Evolutionary conservation across 2,113 vertebrate genomes (phyloP), one percentile per base, ranked within the genome.

Genomic region (Poeciliopsis prolifica): DNA sequence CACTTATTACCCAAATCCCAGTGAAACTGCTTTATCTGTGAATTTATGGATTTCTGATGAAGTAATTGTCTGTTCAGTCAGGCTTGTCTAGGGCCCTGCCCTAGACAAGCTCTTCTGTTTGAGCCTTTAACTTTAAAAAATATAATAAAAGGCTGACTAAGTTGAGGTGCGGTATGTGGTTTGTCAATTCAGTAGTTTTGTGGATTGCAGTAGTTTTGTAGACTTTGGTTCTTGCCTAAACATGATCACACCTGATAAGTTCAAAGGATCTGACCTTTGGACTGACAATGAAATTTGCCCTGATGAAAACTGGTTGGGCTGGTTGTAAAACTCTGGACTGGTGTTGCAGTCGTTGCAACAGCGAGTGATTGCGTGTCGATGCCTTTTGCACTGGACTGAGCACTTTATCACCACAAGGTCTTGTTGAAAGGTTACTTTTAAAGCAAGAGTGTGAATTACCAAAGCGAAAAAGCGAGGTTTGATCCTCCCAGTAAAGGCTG

Each of bases 291-390:
- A 75, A 73, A 72, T 68, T 15, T 73, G 68, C 19, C 29, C 26
- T 8, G 72, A 51, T 33, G 28, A 82, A 76, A 61, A 37, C 60
- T 28, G 1, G 48, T 73, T 58, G 13, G 30, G 40, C 24, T 42
- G 71, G 30, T 70, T 35, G 33, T 84, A 66, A 81, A 77, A 64
- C 12, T 77, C 76, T 71, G 58, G 61, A 75, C 76, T 71, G 58
- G 61, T 61, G 40, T 37, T 54, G 11, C 35, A 68, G 67, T 69
- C 73, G 77, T 74, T 67, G 66, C 66, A 87, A 78, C 75, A n/a
- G 70, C 42, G 51, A 80, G 63, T 33, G 42, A 29, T 91, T 90
- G 84, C 87, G 44, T 88, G 84, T 60, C 40, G 60, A n/a, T 78
- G 79, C 29, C 86, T 84, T 86, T 87, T 87, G 68, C 70, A 74